Conservation (phyloP, 2,888 invertebrate genomes). For the Leptinotarsa tumamoca region DNA sequence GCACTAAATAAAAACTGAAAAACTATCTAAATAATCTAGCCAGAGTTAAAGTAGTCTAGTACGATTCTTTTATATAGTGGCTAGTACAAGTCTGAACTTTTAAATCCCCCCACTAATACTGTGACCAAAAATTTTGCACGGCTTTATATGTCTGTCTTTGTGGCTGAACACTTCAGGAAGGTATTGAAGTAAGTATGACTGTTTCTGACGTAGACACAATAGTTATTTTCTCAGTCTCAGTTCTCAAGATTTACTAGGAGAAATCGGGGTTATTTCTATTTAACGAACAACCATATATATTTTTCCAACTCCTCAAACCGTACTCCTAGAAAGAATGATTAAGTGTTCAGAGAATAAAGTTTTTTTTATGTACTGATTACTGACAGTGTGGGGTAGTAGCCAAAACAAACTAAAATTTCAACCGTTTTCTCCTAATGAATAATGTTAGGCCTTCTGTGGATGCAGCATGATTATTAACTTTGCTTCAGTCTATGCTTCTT, state of each 20-base stretch:
- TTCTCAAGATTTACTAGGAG: not conserved
- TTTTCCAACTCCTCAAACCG: no score
- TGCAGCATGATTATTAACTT: not conserved
- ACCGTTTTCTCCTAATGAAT: no score
- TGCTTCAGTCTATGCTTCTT: slow-evolving; percentile 5
- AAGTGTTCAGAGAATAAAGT: no score
- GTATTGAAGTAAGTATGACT: slow-evolving; percentile 67
- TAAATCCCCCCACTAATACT: slow-evolving; percentile 25
- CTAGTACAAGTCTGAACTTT: slow-evolving; percentile 16
- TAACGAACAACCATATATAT: no score
- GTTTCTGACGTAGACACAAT: not conserved
- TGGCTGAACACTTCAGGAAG: slow-evolving; percentile 65
- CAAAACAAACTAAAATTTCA: no score
- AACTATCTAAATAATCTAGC: slow-evolving; percentile 1
- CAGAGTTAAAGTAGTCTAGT: slow-evolving; percentile 13
- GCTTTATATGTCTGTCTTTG: slow-evolving; percentile 66
- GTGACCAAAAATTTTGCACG: slow-evolving; percentile 61
- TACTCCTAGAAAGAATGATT: no score
- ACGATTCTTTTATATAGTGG: not conserved
- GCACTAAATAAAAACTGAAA: not conserved
- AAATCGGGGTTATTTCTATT: no score
- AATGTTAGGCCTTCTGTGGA: not conserved
- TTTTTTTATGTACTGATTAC: no score
- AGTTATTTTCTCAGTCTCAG: not conserved
- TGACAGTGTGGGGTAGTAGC: no score